Conservation (phyloP, 2,888 invertebrate genomes). For the Noctua fimbriata region DNA sequence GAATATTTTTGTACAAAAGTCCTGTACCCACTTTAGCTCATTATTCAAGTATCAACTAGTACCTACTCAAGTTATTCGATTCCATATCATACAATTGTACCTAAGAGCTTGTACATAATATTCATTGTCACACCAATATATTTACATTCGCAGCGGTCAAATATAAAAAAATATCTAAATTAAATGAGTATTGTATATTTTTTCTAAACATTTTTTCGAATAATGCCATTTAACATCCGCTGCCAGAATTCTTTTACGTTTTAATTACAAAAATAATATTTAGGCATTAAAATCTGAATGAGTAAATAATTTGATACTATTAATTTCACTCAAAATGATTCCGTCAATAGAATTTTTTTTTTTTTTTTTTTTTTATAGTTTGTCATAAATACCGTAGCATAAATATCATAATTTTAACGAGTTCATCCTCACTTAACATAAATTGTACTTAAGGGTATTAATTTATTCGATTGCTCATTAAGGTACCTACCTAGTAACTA, state of each 20-base stretch:
- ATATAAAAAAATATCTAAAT: constrained; percentile 69
- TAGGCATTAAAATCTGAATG: constrained; percentile 9
- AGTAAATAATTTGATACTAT: neutral
- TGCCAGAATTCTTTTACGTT: constrained; percentile 46
- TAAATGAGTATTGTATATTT: constrained; percentile 74
- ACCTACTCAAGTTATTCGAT: constrained; percentile 78
- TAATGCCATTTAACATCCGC: constrained; percentile 69
- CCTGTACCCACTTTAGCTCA: constrained; percentile 74
- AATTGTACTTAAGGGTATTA: constrained; percentile 65
- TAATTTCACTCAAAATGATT: constrained; percentile 15
- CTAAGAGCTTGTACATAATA: constrained; percentile 83
- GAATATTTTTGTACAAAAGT: constrained; percentile 86
- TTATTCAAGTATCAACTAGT: constrained; percentile 79
- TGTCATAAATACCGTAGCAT: constrained; percentile 29
- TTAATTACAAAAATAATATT: constrained; percentile 13
- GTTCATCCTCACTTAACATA: constrained; percentile 51
- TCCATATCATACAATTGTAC: constrained; percentile 87
- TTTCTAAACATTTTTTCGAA: constrained; percentile 81
- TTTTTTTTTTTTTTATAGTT: constrained; percentile 9
- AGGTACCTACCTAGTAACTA: constrained; percentile 66
- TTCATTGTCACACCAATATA: constrained; percentile 74
- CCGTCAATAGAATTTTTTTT: too few species aligned
- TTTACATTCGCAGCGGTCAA: constrained; percentile 76
- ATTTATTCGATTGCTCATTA: constrained; percentile 69
- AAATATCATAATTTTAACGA: constrained; percentile 41